Evolutionary conservation across 2,113 vertebrate species (phyloP), one percentile per base, ranked within the genome.

Genomic region (Typhlomys cinereus): DNA sequence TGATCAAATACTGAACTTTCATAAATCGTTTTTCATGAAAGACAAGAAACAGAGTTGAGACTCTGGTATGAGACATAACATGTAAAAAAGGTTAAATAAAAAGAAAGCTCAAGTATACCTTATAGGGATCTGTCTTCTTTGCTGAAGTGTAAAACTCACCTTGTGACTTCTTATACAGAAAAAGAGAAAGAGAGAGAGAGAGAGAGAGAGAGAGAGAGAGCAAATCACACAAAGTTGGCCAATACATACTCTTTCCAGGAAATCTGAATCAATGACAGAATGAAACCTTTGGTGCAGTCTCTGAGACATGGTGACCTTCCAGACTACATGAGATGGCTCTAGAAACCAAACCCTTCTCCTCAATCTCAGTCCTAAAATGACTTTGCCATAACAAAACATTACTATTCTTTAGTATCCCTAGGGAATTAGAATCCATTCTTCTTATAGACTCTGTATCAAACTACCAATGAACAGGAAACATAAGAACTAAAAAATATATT

Each of bases 11-110:
- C 54, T 83, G 88, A 61, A 84, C 74, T 71, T 46, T 67, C 8
- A 81, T 15, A 69, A 84, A 36, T 36, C 31, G 41, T 93, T 70
- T 91, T 87, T 90, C 73, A 93, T 44, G 66, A 91, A 75, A 86
- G 50, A 86, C 78, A 87, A 11, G 61, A 84, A 52, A 69, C 46
- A 67, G 6, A 81, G n/a, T 2, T 41, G 34, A 71, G 13, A n/a
- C 27, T 84, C 25, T 67, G 31, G 41, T 39, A 20, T 15, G 64
- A 52, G 69, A 50, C 48, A 41, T 86, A 83, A 54, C 15, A 31
- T 61, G 50, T 21, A 67, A 85, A 75, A 69, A 8, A 14, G 18
- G 41, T 18, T 66, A 76, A 80, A 81, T n/a, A 27, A 21, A 69
- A 82, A 75, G 50, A 81, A 57, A 85, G 34, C 48, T 46, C 57